A percentile compares a stretch with the other conserved stretches of the same genome.
These are phyloP conservation scores for Danio jaintianensis DNA, from an alignment of 2,797 vertebrate species.

Conservation along the genomic window DNA sequence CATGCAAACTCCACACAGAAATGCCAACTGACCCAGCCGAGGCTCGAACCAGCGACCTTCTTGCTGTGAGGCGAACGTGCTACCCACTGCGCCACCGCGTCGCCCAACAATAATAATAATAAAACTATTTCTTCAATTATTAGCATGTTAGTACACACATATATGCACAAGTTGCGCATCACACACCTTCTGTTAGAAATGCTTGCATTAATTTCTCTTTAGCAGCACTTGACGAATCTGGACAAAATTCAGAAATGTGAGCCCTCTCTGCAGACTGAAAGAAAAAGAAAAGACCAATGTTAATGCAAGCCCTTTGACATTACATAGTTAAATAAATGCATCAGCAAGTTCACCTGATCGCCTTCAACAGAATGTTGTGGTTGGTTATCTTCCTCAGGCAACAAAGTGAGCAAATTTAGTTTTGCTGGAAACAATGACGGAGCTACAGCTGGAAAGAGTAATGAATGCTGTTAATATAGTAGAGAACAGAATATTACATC, in stretches of 20 bases:
- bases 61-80: too few species aligned
- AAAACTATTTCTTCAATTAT: neutral
- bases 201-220: neutral
- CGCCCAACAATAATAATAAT: too few species aligned
- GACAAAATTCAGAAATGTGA: neutral
- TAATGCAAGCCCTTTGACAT: neutral
- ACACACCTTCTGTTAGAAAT: conserved; percentile 20
- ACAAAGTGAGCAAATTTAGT: neutral
- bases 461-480: neutral
- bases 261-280: neutral
- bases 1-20: too few species aligned
- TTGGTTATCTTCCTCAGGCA: conserved; percentile 11
- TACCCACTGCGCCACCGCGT: too few species aligned
- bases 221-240: neutral
- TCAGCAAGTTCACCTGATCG: conserved; percentile 8
- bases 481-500: neutral
- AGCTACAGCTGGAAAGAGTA: neutral
- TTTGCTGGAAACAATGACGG: neutral
- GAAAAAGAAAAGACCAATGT: neutral
- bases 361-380: conserved; percentile 1
- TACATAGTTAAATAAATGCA: neutral
- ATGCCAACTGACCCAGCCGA: too few species aligned
- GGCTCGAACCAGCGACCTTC: too few species aligned
- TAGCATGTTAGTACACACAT: neutral
- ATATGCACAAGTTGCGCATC: neutral